Base-by-base conservation (phyloP, 2,888 invertebrate genomes). In the Ichneumoninae sp. region DNA sequence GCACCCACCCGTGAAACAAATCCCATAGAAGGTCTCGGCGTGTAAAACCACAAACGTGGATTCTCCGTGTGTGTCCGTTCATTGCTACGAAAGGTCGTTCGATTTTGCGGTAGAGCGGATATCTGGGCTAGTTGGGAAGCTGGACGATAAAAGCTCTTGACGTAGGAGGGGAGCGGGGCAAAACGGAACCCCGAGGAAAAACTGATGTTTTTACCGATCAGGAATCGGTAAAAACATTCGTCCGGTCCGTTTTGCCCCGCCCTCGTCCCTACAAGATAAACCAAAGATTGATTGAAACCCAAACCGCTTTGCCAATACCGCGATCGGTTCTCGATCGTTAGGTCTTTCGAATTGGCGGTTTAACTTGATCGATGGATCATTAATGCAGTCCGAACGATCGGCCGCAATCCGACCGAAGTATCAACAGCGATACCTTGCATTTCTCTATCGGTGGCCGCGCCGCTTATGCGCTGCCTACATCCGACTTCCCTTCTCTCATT, bases 401-500 rank as follows among this genome's bases (percentile, higher is more conserved):
- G 13, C 10, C 57, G 8, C 57, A 26, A 57, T 72, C 40, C n/a
- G 30, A 40, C 52, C 60, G 33, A 36, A 54, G 50, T 22, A 76
- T 69, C 44, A 47, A 62, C 1, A n/a, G 33, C 30, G 30, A 26
- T n/a, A 52, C 79, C 76, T 40, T 74, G 65, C 22, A 26, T 47
- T 52, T 44, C 36, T 19, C 62, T 10, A n/a, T 60, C 36, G 47
- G 19, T 8, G 30, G 50, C n/a, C 40, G 10, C 54, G 33, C 22
- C 71, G n/a, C 47, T 54, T 70, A 36, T 36, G 57, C 40, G 54
- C 54, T 47, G 72, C 80, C 70, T 77, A 80, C 72, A 77, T 83
- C 69, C 70, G 68, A 52, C 22, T 44, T 79, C 69, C 74, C 70
- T 75, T 66, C 75, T 82, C 84, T 86, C 87, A 86, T 87, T 87